Evolutionary conservation across 2,888 invertebrate species (phyloP), one percentile per base, ranked within the genome.

Genomic region (Therioaphis trifolii): DNA sequence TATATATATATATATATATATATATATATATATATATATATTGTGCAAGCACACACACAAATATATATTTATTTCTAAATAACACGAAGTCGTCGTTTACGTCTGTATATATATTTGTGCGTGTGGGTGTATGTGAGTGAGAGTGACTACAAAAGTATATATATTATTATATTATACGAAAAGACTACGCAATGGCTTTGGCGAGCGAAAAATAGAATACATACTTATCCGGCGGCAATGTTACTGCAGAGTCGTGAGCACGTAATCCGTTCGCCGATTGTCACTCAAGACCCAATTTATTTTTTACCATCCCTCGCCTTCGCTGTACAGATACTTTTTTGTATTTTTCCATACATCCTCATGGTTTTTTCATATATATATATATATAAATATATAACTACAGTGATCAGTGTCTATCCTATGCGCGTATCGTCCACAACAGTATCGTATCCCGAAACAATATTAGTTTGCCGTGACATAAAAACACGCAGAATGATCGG

Each of bases 201-300:
- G 40, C 40, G 68, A 2, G 7, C 68, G 40, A 15, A 68, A 68
- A 68, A 35, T 12, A 1, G n/a, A 68, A 55, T 52, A 52, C 43
- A n/a, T 27, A 46, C 63, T 49, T 35, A 77, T 46, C 68, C 43
- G 58, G 77, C 77, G 49, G 66, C 76, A 49, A 24, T 7, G 35
- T 7, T 35, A 35, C n/a, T 35, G 14, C 27, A 29, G 63, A 15
- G 12, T 7, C 46, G 69, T 72, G 21, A 2, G 5, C 76, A 27
- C 29, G 66, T 66, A 77, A 77, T 77, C 80, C 71, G 71, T 79
- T 69, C 27, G 69, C 21, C 68, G 68, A 52, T 78, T 43, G 79
- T 80, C 71, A 58, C 58, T 58, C 46, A 29, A 58, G 29, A 21
- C 29, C 46, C 71, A 61, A 80, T 71, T 80, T 80, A 66, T 55